A percentile compares a stretch with the other conserved stretches of the same genome.
Evolutionary conservation across 2,888 invertebrate species (phyloP).

Genomic region (Branchellion lobata): DNA sequence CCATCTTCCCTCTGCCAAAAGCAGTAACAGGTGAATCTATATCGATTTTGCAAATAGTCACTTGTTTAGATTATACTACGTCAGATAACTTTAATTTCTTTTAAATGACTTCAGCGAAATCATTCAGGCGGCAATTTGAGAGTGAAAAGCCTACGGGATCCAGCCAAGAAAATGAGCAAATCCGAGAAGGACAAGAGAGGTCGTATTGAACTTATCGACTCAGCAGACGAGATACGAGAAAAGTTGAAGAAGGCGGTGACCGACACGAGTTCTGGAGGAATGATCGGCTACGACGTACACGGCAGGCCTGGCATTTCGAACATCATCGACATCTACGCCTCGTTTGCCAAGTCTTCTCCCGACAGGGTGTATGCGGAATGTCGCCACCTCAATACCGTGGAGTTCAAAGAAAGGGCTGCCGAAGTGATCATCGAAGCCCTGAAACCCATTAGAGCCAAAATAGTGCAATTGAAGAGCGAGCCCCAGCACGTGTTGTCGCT

Average conservation of each 20-base stretch:
- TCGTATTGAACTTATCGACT: slow-evolving; percentile 78
- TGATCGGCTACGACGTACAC: slow-evolving; percentile 77
- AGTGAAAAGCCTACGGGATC: slow-evolving; percentile 81
- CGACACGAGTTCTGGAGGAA: slow-evolving; percentile 73
- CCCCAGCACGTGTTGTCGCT: slow-evolving; percentile 69
- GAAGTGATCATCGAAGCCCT: slow-evolving; percentile 73
- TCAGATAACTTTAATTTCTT: not conserved
- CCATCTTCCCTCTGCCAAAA: slow-evolving; percentile 73
- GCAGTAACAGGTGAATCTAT: slow-evolving; percentile 50
- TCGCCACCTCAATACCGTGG: slow-evolving; percentile 72
- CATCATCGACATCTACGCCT: slow-evolving; percentile 79
- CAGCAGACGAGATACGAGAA: slow-evolving; percentile 70
- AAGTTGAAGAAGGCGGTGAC: slow-evolving; percentile 86
- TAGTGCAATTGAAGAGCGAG: slow-evolving; percentile 67
- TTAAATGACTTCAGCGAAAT: too few species aligned
- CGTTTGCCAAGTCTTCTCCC: slow-evolving; percentile 70
- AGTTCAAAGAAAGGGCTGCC: slow-evolving; percentile 75
- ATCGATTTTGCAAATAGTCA: not conserved
- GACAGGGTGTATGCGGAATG: slow-evolving; percentile 72
- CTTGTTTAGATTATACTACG: not conserved
- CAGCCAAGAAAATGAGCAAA: slow-evolving; percentile 94
- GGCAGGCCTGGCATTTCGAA: slow-evolving; percentile 84
- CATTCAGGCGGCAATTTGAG: slow-evolving; percentile 57
- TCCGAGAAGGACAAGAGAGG: slow-evolving; percentile 79
- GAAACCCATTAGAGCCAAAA: slow-evolving; percentile 71